These are phyloP conservation scores for Stomatorhinus walkeri DNA, from an alignment of 2,797 vertebrate species.

Conservation along the genomic window DNA sequence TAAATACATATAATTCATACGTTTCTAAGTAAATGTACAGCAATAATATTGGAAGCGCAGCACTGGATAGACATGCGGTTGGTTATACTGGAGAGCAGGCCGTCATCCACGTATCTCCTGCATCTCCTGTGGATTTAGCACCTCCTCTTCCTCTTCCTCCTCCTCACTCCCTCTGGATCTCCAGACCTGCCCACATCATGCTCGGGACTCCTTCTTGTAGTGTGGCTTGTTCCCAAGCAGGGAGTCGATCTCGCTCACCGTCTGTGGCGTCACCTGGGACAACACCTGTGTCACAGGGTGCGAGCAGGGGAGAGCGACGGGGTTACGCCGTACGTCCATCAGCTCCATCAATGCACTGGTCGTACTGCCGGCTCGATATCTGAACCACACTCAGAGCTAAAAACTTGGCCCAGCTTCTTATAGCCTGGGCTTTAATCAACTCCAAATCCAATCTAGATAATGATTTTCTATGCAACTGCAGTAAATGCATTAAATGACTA, in stretches of 20 bases:
- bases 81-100: conserved; percentile 61
- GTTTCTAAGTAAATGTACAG: conserved; percentile 49
- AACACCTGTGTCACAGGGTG: conserved; percentile 49
- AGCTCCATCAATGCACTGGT: background rate
- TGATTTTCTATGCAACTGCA: background rate
- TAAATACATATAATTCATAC: conserved; percentile 42
- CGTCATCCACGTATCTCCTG: conserved; percentile 9
- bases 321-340: background rate
- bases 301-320: background rate
- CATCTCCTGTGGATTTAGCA: conserved; percentile 18
- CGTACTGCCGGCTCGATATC: background rate
- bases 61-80: conserved; percentile 66
- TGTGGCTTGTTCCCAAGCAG: conserved; percentile 72
- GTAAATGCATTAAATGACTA: background rate
- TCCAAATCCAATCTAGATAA: background rate
- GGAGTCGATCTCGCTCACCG: conserved; percentile 63
- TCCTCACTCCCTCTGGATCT: conserved; percentile 13
- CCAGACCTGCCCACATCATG: conserved; percentile 16
- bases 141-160: conserved; percentile 36
- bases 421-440: background rate
- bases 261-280: conserved; percentile 68
- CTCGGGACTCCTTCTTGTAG: conserved; percentile 64
- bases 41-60: conserved; percentile 63
- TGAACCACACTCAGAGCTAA: background rate
- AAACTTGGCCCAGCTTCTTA: background rate